Conservation (phyloP, 2,113 vertebrate species). For the Oophaga pumilio region DNA sequence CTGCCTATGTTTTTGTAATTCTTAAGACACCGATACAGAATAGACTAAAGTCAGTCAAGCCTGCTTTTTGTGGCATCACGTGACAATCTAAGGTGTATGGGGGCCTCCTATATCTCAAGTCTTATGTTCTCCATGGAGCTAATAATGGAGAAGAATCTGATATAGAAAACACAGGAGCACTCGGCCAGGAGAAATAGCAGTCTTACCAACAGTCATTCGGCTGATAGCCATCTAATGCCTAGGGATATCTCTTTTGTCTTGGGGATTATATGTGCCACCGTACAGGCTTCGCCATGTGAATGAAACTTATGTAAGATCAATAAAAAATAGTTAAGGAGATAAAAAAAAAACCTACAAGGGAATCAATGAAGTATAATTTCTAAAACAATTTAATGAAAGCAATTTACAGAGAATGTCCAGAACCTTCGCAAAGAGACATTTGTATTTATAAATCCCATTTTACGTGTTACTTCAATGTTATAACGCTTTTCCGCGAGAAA, state of each 20-base stretch:
- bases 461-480: slow-evolving; percentile 54
- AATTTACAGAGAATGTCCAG: slow-evolving; percentile 57
- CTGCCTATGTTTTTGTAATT: not conserved
- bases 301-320: not conserved
- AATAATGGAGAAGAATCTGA: too few species aligned
- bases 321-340: not conserved
- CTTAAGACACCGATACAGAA: not conserved
- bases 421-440: slow-evolving; percentile 61
- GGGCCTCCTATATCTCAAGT: too few species aligned
- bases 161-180: too few species aligned
- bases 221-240: too few species aligned
- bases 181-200: too few species aligned
- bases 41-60: too few species aligned
- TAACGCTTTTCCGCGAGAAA: not conserved
- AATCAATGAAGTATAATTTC: not conserved
- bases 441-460: slow-evolving; percentile 62
- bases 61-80: too few species aligned
- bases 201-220: too few species aligned
- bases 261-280: not conserved
- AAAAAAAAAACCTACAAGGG: not conserved
- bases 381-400: slow-evolving; percentile 13
- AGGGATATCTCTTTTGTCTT: not conserved
- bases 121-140: too few species aligned
- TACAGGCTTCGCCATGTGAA: not conserved
- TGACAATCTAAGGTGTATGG: too few species aligned